Base-by-base conservation (phyloP, 2,888 invertebrate genomes). In the Reticulitermes lucifugus region DNA sequence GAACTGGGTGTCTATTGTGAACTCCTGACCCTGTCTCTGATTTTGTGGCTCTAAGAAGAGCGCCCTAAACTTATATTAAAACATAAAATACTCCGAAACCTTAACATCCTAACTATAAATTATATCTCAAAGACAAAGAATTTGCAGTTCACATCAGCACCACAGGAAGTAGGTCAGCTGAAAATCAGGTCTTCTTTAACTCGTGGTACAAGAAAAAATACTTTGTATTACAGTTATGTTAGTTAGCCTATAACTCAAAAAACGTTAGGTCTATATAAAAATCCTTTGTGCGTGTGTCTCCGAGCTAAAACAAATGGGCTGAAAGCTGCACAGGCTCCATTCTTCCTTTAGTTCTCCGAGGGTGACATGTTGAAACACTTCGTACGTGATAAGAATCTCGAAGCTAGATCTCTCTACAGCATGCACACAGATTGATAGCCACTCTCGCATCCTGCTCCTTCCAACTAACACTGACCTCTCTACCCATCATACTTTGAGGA, bases 281-380 rank as follows among this genome's bases (percentile, higher is more conserved):
- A 77, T 75, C 21, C 12, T 12, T 9, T 46, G 12, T 12, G 10
- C 9, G 75, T 21, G 43, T 43, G 55, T 70, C 81, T 46, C n/a
- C 29, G 10, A 25, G 70, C 43, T 81, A 43, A 81, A 81, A 81
- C 70, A 81, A 70, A 81, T 81, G 70, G 81, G 70, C 70, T 81
- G 70, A 43, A 81, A 65, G 81, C 65, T 25, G 25, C 46, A 25
- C 25, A 46, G 46, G 22, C n/a, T 77, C 41, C 29, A 59, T 81
- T 43, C 35, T 81, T 65, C 70, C 70, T 81, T 81, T 81, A 81
- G 70, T 81, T 81, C 81, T 81, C 65, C 10, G 43, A 43, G 70
- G 65, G 81, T 65, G 81, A 81, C 81, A 81, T 65, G 81, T 60
- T 70, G 81, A 81, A 65, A 70, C 65, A 59, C 79, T 55, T 79